phyloP scores from a whole-genome alignment of 2,113 vertebrate species.

The Crypturellus undulatus region DNA sequence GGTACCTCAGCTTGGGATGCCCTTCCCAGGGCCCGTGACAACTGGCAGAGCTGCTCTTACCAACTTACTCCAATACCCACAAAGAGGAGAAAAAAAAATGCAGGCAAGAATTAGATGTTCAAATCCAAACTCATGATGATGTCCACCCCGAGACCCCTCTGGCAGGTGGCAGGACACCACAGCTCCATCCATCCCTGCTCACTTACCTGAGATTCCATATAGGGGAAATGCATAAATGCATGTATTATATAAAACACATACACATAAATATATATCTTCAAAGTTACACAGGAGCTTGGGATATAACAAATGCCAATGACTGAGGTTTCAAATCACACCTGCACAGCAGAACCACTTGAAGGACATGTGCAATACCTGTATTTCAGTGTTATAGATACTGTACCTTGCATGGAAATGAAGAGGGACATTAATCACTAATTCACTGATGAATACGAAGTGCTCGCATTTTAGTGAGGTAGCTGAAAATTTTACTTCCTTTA shows the following conservation, averaged over 20 bases:
- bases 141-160: neutral
- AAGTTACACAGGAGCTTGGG: accelerated
- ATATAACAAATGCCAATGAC: neutral
- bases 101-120: neutral
- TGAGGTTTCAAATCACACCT: neutral
- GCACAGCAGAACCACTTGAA: neutral
- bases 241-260: accelerated
- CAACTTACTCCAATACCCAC: neutral
- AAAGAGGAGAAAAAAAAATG: neutral
- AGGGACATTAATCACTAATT: constrained; percentile 39
- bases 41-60: neutral
- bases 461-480: constrained; percentile 33
- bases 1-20: neutral
- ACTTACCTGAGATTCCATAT: neutral
- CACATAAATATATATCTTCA: neutral
- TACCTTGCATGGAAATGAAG: constrained; percentile 43
- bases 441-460: neutral
- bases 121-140: neutral
- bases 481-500: constrained; percentile 42
- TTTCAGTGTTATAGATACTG: neutral
- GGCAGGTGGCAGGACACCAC: neutral
- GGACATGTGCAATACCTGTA: accelerated
- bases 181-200: neutral
- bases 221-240: neutral
- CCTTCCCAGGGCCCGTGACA: neutral